Base-by-base conservation (phyloP, 2,888 invertebrate species). In the Eutolmus rufibarbis region DNA sequence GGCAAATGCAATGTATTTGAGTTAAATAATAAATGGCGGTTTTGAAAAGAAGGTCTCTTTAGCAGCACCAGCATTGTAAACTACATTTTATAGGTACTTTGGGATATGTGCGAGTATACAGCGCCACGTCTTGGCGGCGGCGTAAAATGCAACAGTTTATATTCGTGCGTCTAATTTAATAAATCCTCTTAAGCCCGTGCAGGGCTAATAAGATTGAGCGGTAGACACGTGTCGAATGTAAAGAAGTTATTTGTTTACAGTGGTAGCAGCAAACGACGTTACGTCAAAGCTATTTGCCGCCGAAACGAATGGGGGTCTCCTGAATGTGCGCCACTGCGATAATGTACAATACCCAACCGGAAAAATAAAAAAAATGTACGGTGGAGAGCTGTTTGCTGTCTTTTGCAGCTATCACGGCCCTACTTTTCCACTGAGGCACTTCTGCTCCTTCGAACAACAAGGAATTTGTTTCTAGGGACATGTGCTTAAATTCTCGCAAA, bases 381-480 rank as follows among this genome's bases (percentile, higher is more conserved):
- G 12, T 19, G 78, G 78, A 78, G 78, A 78, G 78, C 78, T 78
- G 40, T 66, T 66, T 66, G 66, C 66, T 66, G 66, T 66, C 66
- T 66, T 78, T 78, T 78, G 19, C 78, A 78, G 43, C 40, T 43
- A 78, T 43, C 78, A 40, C 16, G 40, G 78, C 78, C 78, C 78
- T 78, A 40, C 12, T 78, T 78, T 23, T 0, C 43, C 19, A n/a
- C 43, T 43, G 43, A n/a, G 23, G 23, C 78, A 40, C 78, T 78
- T 43, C 43, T 81, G 56, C 81, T 81, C 81, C 81, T 81, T 23
- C 28, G 34, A 81, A 81, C 81, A 81, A 56, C 81, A 81, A 56
- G 56, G 28, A 81, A 81, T 81, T 81, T 81, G 81, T 81, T 81
- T 81, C 81, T 81, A 81, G 81, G 81, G 81, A 81, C 34, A 81